phyloP scores from a whole-genome alignment of 2,888 invertebrate genomes.

The Drosophila formosana region DNA sequence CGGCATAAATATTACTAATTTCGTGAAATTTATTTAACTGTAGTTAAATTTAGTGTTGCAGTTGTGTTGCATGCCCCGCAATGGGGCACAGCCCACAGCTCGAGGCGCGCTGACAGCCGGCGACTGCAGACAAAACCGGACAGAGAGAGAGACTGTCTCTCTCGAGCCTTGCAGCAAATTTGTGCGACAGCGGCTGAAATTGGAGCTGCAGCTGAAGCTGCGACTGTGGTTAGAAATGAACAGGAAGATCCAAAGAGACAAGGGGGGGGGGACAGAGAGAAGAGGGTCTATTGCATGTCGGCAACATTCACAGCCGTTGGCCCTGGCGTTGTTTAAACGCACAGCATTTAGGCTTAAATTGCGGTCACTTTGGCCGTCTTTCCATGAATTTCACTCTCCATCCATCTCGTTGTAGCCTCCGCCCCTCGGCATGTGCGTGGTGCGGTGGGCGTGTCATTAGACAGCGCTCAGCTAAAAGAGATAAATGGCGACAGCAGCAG shows the following conservation, averaged over 20 bases:
- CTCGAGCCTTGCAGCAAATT: conserved; percentile 59
- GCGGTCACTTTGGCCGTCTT: conserved; percentile 70
- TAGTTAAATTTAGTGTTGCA: conserved; percentile 76
- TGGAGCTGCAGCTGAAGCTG: conserved; percentile 12
- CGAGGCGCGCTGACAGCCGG: conserved; percentile 71
- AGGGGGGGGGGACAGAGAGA: not conserved
- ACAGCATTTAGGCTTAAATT: conserved; percentile 79
- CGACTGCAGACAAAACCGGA: conserved; percentile 48
- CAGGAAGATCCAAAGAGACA: not conserved
- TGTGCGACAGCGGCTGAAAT: conserved; percentile 45
- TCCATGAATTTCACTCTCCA: conserved; percentile 60
- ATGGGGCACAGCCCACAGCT: conserved; percentile 56
- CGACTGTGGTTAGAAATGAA: not conserved
- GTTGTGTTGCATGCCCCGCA: conserved; percentile 61
- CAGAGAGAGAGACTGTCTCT: conserved; percentile 1
- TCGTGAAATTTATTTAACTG: conserved; percentile 78
- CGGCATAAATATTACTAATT: conserved; percentile 80
- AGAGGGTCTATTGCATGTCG: conserved; percentile 64
- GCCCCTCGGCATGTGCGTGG: conserved; percentile 34
- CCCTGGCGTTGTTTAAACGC: conserved; percentile 68
- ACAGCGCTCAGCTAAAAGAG: conserved; percentile 74
- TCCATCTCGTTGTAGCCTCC: conserved; percentile 19
- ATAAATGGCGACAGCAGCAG: conserved; percentile 69
- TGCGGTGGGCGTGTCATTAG: conserved; percentile 76
- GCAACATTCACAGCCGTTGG: conserved; percentile 53